Percentiles rank a stretch among this genome's conserved stretches.
These are phyloP conservation scores for Poeciliopsis occidentalis DNA, from an alignment of 2,113 vertebrate genomes.

Conservation along the genomic window DNA sequence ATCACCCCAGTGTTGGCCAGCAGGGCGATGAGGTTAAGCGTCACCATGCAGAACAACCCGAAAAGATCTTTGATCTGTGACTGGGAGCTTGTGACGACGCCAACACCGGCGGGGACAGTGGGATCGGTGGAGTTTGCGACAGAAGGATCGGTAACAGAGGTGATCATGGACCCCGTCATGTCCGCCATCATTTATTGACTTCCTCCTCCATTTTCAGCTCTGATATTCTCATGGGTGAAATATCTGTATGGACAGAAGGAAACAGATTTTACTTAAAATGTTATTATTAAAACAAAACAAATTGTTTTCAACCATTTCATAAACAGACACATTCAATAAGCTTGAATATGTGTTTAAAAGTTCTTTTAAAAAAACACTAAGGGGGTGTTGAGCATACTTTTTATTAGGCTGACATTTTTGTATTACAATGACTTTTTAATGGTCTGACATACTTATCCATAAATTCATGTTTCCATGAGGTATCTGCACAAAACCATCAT, in stretches of 20 bases:
- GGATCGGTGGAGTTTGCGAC: slow-evolving; percentile 70
- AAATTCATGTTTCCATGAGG: no score
- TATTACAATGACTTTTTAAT: neutral
- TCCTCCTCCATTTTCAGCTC: slow-evolving; percentile 54
- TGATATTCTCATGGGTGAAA: slow-evolving; percentile 35
- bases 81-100: slow-evolving; percentile 78
- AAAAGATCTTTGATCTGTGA: slow-evolving; percentile 81
- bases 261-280: neutral
- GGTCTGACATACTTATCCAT: neutral
- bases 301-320: no score
- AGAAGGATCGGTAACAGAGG: slow-evolving; percentile 55
- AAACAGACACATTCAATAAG: neutral
- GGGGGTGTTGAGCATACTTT: neutral
- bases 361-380: neutral
- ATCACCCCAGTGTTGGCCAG: slow-evolving; percentile 88
- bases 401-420: neutral
- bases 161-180: slow-evolving; percentile 53
- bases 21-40: slow-evolving; percentile 85
- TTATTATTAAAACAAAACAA: neutral
- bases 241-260: slow-evolving; percentile 29
- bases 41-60: slow-evolving; percentile 86
- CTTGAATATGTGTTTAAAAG: neutral
- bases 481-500: no score
- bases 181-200: slow-evolving; percentile 63
- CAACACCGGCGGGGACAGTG: slow-evolving; percentile 71